Evolutionary conservation across 2,888 invertebrate species (phyloP), one percentile per base, ranked within the genome.

Genomic region (Epistrophe grossulariae): DNA sequence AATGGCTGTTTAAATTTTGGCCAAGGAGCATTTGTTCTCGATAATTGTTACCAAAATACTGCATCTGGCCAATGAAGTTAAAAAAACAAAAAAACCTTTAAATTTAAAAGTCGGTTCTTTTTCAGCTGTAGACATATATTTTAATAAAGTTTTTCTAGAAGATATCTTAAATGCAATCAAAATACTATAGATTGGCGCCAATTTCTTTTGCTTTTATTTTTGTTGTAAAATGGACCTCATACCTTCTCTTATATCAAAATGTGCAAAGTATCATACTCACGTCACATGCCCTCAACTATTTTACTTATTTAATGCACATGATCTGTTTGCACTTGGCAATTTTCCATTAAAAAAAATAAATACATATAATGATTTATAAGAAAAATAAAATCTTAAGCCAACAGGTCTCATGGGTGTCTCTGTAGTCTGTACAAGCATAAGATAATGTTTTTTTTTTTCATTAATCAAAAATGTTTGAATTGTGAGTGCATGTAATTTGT

Each of bases 201-300:
- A 50, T 50, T n/a, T 40, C 35, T n/a, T 24, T 43, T 15, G 24
- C 38, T 35, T 31, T 31, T 4, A 40, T 11, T 24, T 24, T 24
- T 24, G 24, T 24, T 24, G n/a, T n/a, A n/a, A 24, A 5, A 28
- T n/a, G 7, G 48, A 66, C 43, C 57, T 64, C 31, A 50, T 57
- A 8, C n/a, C 15, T 7, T 10, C 7, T 60, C 5, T 62, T 19
- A 13, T 19, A 60, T 17, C 1, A 8, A 38, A 60, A 59, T 72
- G 7, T 55, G 72, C 15, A 55, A 68, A 66, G 73, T 66, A 71
- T 59, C 70, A 19, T 17, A 48, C 31, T 62, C 60, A 68, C 74
- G 71, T 79, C 79, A 76, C 82, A 87, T 87, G 79, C 79, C 71
- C 68, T 81, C 79, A 79, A 45, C 60, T 72, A 55, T 87, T 79